These are phyloP conservation scores for Alectoris magna DNA, from an alignment of 2,797 vertebrate genomes.

Conservation along the genomic window DNA sequence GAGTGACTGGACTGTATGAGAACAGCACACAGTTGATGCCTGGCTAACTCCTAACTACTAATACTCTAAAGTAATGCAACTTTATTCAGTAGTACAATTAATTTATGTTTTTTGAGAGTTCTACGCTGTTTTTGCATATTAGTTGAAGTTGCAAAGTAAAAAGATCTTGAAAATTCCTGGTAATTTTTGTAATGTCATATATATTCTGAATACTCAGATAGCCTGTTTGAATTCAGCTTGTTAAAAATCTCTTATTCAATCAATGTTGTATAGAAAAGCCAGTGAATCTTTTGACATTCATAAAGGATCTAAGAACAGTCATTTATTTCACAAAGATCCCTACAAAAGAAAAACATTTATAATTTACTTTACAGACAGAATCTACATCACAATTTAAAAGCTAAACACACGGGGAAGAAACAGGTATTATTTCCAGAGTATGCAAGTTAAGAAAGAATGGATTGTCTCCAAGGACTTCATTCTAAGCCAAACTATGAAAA, in stretches of 20 bases:
- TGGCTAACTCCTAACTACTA: background rate
- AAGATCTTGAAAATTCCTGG: background rate
- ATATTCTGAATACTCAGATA: background rate
- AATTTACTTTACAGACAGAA: background rate
- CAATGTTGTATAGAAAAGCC: background rate
- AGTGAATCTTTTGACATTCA: background rate
- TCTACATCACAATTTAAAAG: background rate
- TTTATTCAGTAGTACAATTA: background rate
- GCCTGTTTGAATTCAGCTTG: background rate
- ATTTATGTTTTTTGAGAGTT: background rate
- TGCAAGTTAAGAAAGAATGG: background rate
- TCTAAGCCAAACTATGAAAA: background rate
- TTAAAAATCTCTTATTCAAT: background rate
- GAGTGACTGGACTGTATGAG: background rate
- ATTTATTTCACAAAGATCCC: background rate
- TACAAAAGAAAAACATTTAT: background rate
- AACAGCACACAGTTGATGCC: rapidly evolving
- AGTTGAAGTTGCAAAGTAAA: background rate
- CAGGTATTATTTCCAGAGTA: background rate
- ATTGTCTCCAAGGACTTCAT: background rate
- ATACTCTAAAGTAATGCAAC: background rate
- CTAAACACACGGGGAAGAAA: background rate
- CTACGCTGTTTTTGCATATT: background rate
- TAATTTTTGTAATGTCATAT: background rate
- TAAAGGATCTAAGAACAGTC: background rate